Evolutionary conservation across 2,888 invertebrate genomes (phyloP).

Genomic region (Agriopis marginaria): DNA sequence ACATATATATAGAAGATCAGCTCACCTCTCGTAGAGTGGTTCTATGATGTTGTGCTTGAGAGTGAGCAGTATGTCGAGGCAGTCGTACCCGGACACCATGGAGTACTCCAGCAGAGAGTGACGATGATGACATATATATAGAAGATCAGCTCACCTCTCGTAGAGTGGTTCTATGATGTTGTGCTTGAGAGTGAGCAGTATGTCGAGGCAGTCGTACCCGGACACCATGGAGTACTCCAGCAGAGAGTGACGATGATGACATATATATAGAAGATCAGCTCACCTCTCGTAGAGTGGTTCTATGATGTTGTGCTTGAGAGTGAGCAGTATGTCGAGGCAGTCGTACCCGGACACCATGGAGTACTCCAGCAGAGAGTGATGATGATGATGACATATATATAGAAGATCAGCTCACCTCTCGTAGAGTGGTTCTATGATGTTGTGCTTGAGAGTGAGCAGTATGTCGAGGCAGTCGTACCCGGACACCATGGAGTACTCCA

Average conservation of each 20-base stretch:
- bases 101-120: constrained; percentile 96
- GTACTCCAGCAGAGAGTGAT: constrained; percentile 95
- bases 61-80: constrained; percentile 93
- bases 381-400: too few relatives aligned
- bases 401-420: constrained; percentile 81
- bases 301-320: constrained; percentile 91
- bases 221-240: constrained; percentile 95
- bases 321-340: constrained; percentile 94
- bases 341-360: constrained; percentile 94
- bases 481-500: constrained; percentile 95
- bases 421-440: constrained; percentile 92
- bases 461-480: constrained; percentile 96
- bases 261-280: neutral
- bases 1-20: too few relatives aligned
- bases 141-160: constrained; percentile 82
- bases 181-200: constrained; percentile 92
- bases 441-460: constrained; percentile 91
- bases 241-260: constrained; percentile 75
- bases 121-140: too few relatives aligned
- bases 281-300: constrained; percentile 93
- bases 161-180: constrained; percentile 93
- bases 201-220: constrained; percentile 94
- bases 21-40: constrained; percentile 90
- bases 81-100: constrained; percentile 93
- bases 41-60: constrained; percentile 93